Conservation (phyloP, 2,888 invertebrate species). For the Rotaria magnacalcarata region DNA sequence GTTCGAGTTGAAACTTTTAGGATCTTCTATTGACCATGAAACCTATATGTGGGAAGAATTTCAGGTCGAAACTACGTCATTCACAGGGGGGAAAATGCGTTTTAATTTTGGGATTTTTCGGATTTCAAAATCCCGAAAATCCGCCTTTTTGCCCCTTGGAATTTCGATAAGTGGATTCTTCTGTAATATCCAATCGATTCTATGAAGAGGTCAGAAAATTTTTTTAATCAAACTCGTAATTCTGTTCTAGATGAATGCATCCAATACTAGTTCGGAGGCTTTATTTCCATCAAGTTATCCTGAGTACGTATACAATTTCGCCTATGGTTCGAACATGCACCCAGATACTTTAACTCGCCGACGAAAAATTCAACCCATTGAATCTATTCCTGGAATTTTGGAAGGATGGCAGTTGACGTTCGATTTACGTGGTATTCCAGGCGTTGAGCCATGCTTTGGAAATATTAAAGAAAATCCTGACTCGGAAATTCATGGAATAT, state of each 20-base stretch:
- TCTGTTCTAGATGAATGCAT: not conserved
- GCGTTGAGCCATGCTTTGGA: not conserved
- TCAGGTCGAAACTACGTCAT: too few relatives aligned
- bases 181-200: not conserved
- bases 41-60: too few relatives aligned
- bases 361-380: not conserved
- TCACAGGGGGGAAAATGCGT: too few relatives aligned
- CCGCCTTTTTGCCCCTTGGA: too few relatives aligned
- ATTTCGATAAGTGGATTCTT: too few relatives aligned
- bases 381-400: slow-evolving; percentile 11
- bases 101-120: too few relatives aligned
- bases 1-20: too few relatives aligned
- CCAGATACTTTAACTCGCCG: not conserved
- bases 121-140: too few relatives aligned
- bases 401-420: slow-evolving; percentile 25
- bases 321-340: not conserved
- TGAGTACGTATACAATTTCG: not conserved
- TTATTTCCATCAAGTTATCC: slow-evolving; percentile 11
- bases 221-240: not conserved
- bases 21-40: too few relatives aligned
- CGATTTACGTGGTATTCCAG: slow-evolving; percentile 23
- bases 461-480: slow-evolving; percentile 30
- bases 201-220: not conserved
- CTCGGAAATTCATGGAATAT: not conserved
- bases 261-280: not conserved